Conservation (phyloP, 2,888 invertebrate genomes). For the Ornithoptera priamus region DNA sequence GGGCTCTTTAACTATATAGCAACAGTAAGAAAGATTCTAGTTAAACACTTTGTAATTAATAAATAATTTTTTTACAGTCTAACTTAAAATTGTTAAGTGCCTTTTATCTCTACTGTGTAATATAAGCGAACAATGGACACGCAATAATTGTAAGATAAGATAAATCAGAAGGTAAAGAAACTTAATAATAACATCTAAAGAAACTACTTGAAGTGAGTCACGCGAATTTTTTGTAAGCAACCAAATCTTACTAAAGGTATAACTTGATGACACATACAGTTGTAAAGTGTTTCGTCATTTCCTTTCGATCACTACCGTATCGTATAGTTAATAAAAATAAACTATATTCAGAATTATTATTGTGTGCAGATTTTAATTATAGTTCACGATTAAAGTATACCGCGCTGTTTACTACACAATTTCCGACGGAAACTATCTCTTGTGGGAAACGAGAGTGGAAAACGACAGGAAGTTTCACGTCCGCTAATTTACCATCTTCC, state of each 20-base stretch:
- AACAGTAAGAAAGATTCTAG: too few species aligned
- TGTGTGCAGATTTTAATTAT: too few species aligned
- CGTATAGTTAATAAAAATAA: too few species aligned
- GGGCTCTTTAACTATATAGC: too few species aligned
- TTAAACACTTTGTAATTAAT: not conserved
- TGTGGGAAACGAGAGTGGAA: constrained; percentile 7
- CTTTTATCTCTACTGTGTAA: too few species aligned
- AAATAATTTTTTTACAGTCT: not conserved
- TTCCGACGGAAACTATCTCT: not conserved
- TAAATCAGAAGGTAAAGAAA: too few species aligned
- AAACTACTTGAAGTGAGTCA: constrained; percentile 18
- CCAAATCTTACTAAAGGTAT: constrained; percentile 14
- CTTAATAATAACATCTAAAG: constrained; percentile 8
- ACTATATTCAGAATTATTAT: too few species aligned
- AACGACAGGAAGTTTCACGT: constrained; percentile 12
- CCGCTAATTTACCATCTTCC: not conserved
- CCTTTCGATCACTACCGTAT: not conserved
- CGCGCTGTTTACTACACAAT: not conserved
- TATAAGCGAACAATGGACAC: too few species aligned
- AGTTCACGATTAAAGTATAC: too few species aligned
- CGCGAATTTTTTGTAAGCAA: constrained; percentile 8
- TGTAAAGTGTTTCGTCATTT: constrained; percentile 20
- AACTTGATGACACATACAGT: constrained; percentile 14
- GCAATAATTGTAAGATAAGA: too few species aligned
- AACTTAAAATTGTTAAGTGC: too few species aligned